Evolutionary conservation across 2,113 vertebrate genomes (phyloP), one percentile per base, ranked within the genome.

Genomic region (Seriola quinqueradiata): DNA sequence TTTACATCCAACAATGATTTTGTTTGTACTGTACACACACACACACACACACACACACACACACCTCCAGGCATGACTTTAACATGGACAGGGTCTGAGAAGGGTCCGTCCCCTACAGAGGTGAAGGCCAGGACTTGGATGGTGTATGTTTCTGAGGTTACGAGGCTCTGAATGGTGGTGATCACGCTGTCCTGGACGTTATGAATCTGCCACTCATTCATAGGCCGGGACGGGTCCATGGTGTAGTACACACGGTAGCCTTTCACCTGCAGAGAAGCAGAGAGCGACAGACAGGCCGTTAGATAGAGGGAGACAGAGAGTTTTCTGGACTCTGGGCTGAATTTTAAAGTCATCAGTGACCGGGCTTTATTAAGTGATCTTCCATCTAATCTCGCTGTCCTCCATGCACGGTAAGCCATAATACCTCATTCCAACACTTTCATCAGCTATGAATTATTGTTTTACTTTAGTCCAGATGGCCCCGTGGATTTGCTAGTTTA

Each of bases 171-270:
- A 74, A 99, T 97, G 0, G 98, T 99, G 79, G 97, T 99, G 87
- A 99, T 95, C 67, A 97, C 94, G 70, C 97, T 99, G 94, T 99
- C 97, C 0, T 98, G 98, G 81, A 99, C 97, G 0, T 99, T 99
- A 86, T 99, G 97, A 78, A 99, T 99, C 94, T 97, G 96, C 98
- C 98, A 99, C 85, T 96, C 97, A 84, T 96, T 97, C 87, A 99
- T 97, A 0, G 97, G 96, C 54, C 96, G 95, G 1, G 97, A 96
- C 0, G 98, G 97, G 77, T 99, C 98, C 97, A 97, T 98, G 87
- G 97, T 99, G 84, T 99, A 99, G 65, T 99, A 99, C 0, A 99
- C 95, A 0, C 98, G 95, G 81, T 99, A 99, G 4, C 98, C 98
- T 0, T 98, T 97, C 86, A 99, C 97, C 94, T 98, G 89, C 9